Percentiles rank a stretch among this genome's conserved stretches.
These are phyloP conservation scores for Epiblema foenella DNA, from an alignment of 2,888 invertebrate genomes.

Conservation along the genomic window DNA sequence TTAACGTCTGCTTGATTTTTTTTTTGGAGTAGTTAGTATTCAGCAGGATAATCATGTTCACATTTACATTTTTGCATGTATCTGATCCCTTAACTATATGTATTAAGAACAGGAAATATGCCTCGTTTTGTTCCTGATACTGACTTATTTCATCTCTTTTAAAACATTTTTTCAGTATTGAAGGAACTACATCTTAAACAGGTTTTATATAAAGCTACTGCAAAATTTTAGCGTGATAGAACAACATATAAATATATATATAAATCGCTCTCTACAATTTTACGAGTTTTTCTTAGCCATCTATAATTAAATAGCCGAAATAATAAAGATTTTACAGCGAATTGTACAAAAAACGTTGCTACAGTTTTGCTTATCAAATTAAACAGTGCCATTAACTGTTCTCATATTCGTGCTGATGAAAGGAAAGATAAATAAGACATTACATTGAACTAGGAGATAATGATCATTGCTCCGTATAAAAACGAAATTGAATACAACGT, in stretches of 20 bases:
- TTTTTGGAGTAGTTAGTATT: too few species aligned
- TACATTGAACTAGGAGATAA: conserved; percentile 55
- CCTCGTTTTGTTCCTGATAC: too few species aligned
- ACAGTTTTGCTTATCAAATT: conserved; percentile 34
- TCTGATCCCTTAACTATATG: too few species aligned
- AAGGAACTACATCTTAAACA: not conserved
- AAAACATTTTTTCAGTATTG: not conserved
- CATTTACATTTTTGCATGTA: too few species aligned
- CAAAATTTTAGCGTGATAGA: too few species aligned
- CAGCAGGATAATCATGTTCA: too few species aligned
- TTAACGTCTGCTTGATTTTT: too few species aligned
- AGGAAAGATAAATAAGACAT: conserved; percentile 59
- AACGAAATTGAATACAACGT: conserved; percentile 55
- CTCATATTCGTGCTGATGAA: conserved; percentile 30
- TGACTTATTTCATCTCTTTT: not conserved
- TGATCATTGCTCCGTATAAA: conserved; percentile 55
- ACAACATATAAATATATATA: too few species aligned
- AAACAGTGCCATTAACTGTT: conserved; percentile 46
- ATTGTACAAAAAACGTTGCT: conserved; percentile 19
- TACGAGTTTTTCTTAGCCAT: conserved; percentile 26
- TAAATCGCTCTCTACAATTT: conserved; percentile 7
- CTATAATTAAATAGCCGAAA: conserved; percentile 36
- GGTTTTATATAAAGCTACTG: not conserved
- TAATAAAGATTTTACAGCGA: conserved; percentile 34
- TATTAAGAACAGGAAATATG: too few species aligned